Percentiles rank a stretch among this genome's conserved stretches.
These are phyloP conservation scores for Chelonia mydas DNA, from an alignment of 2,797 vertebrate species.

Conservation along the genomic window DNA sequence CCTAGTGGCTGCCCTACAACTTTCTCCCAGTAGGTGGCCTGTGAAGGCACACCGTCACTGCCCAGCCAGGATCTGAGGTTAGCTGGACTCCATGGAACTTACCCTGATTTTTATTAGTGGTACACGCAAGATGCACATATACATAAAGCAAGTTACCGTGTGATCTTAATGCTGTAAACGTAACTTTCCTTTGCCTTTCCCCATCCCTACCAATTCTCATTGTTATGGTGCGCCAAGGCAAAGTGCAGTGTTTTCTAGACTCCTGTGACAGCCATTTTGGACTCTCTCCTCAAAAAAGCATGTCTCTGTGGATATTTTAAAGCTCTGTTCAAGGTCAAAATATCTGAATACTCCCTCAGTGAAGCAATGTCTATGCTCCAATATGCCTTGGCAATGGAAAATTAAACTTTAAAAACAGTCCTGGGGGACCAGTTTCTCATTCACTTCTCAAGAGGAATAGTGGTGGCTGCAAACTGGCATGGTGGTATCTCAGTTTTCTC, in stretches of 20 bases:
- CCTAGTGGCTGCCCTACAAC: background rate
- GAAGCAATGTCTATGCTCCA: background rate
- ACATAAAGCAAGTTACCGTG: background rate
- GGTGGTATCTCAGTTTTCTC: background rate
- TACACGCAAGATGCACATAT: background rate
- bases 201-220: background rate
- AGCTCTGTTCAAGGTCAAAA: background rate
- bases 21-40: background rate
- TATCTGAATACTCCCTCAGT: background rate
- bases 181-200: background rate
- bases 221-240: background rate
- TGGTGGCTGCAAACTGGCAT: background rate
- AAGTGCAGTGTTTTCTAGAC: background rate
- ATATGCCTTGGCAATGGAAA: background rate
- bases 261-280: accelerated
- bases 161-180: background rate
- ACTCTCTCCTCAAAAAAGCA: background rate
- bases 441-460: background rate
- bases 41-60: background rate
- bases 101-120: background rate
- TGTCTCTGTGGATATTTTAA: background rate
- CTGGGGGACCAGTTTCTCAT: background rate
- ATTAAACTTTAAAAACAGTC: background rate
- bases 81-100: background rate
- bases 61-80: background rate